Evolutionary conservation across 2,888 invertebrate species (phyloP).

Genomic region (Erebia epiphron): DNA sequence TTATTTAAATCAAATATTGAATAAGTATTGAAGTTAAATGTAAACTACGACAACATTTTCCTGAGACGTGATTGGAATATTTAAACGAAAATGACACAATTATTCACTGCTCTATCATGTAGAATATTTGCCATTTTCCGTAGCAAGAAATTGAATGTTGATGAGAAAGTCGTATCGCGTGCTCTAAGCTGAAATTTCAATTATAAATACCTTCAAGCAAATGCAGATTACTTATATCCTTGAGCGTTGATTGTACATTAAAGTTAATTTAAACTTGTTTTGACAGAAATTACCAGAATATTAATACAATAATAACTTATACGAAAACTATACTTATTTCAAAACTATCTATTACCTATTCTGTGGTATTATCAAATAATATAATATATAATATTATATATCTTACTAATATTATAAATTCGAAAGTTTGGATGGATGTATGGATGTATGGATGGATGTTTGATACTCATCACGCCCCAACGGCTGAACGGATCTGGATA

Average conservation of each 20-base stretch:
- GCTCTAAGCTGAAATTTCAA: slow-evolving; percentile 24
- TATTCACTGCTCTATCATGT: neutral
- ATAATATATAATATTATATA: no score
- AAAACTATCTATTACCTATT: no score
- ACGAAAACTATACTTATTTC: no score
- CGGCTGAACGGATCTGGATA: no score
- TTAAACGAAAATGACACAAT: neutral
- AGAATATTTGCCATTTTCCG: slow-evolving; percentile 3
- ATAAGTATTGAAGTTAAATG: neutral
- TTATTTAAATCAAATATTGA: no score
- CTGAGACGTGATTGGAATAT: neutral
- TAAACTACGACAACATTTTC: neutral
- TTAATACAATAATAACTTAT: no score
- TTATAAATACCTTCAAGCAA: slow-evolving; percentile 14
- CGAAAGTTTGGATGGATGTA: no score
- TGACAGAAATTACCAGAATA: slow-evolving; percentile 1
- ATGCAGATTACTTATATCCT: slow-evolving; percentile 28
- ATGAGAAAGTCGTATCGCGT: slow-evolving; percentile 29
- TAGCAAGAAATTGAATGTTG: slow-evolving; percentile 20
- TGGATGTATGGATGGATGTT: no score
- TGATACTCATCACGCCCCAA: no score
- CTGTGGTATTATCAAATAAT: no score
- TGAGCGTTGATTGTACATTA: slow-evolving; percentile 8
- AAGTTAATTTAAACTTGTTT: neutral
- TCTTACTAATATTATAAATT: no score